A percentile compares a stretch with the other conserved stretches of the same genome.
These are phyloP conservation scores for Chloropsis hardwickii DNA, from an alignment of 2,113 vertebrate genomes.

Conservation along the genomic window DNA sequence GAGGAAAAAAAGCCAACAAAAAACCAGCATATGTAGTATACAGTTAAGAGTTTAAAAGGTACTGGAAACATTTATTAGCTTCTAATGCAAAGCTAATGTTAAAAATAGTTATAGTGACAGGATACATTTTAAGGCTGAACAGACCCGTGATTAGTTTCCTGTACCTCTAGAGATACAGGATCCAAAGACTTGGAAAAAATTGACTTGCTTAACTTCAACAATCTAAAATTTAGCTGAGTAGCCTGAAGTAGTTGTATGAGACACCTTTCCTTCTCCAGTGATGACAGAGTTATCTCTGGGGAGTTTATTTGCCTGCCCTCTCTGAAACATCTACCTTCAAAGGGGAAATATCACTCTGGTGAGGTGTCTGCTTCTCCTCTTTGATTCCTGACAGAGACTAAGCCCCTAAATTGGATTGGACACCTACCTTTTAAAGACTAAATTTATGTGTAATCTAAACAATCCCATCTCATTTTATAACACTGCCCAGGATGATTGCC, in stretches of 20 bases:
- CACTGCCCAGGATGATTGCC: neutral
- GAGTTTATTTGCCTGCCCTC: neutral
- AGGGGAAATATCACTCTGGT: neutral
- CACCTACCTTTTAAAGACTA: neutral
- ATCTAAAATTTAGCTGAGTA: neutral
- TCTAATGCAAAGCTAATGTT: neutral
- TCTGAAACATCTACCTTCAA: neutral
- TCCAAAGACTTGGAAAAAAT: neutral
- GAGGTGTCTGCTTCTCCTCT: neutral
- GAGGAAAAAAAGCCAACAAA: neutral
- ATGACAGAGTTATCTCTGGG: neutral
- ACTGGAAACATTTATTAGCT: slow-evolving; percentile 5
- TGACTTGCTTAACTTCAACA: neutral
- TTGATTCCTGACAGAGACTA: neutral
- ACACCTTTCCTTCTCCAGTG: neutral
- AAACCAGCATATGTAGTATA: neutral
- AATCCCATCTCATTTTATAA: neutral
- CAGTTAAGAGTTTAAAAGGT: neutral
- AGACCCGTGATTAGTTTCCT: neutral
- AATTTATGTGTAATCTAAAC: neutral
- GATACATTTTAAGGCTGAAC: neutral
- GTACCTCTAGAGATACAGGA: neutral
- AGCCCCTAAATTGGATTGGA: neutral
- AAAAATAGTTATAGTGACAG: neutral
- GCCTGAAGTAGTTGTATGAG: neutral